Evolutionary conservation across 2,888 invertebrate genomes (phyloP).

Genomic region (Microchrysa polita): DNA sequence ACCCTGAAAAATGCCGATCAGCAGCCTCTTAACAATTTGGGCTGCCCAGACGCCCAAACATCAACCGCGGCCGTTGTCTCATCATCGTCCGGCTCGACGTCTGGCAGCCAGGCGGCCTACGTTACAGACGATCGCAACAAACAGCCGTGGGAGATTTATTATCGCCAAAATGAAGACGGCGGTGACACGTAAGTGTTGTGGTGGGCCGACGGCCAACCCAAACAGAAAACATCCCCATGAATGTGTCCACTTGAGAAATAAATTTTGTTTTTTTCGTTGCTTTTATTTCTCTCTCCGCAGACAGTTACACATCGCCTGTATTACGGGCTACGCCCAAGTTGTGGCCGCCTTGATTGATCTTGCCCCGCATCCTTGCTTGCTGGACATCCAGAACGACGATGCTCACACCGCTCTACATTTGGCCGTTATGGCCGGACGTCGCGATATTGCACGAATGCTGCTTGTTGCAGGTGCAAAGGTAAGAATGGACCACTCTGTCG

Average conservation of each 20-base stretch:
- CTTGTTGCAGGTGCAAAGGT: slow-evolving; percentile 80
- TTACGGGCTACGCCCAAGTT: slow-evolving; percentile 77
- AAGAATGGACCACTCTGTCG: slow-evolving; percentile 50
- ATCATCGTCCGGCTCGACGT: slow-evolving; percentile 41
- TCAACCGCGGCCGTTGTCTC: slow-evolving; percentile 49
- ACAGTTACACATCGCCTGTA: slow-evolving; percentile 85
- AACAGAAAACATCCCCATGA: slow-evolving; percentile 16
- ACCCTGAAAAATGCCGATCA: slow-evolving; percentile 63
- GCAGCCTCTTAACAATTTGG: slow-evolving; percentile 51
- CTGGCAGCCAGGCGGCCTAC: slow-evolving; percentile 16
- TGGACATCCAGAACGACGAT: slow-evolving; percentile 83
- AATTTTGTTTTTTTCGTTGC: not conserved
- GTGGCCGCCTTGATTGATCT: slow-evolving; percentile 78
- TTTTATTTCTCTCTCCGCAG: slow-evolving; percentile 65
- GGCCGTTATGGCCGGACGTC: slow-evolving; percentile 81
- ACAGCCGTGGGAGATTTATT: slow-evolving; percentile 73
- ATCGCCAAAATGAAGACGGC: slow-evolving; percentile 81
- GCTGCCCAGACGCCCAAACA: slow-evolving; percentile 47
- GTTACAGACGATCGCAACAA: slow-evolving; percentile 53
- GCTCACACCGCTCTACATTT: slow-evolving; percentile 87
- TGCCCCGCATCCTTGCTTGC: slow-evolving; percentile 78
- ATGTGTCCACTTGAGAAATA: slow-evolving; percentile 17
- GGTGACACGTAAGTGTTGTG: slow-evolving; percentile 85
- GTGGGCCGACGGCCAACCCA: slow-evolving; percentile 7
- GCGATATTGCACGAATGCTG: slow-evolving; percentile 78